Percentiles rank a stretch among this genome's conserved stretches.
Evolutionary conservation across 37 sponge, comb jelly and placozoan genomes (phyloP).

Genomic region (Crambe crambe): DNA sequence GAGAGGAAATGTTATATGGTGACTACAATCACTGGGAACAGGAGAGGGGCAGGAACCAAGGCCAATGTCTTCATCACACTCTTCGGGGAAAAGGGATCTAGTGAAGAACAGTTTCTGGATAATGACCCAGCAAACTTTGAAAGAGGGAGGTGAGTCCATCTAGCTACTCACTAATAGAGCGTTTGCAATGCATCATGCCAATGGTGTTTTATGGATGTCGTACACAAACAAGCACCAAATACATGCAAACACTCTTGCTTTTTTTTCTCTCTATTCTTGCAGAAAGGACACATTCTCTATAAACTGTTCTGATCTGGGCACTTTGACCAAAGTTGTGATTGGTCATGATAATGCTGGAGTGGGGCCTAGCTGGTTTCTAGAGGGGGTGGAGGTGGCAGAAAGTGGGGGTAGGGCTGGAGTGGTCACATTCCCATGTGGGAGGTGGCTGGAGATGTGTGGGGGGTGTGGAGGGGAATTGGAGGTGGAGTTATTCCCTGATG

Average conservation of each 20-base stretch:
- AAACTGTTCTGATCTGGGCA: conserved; percentile 25
- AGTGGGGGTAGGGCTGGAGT: conserved; percentile 43
- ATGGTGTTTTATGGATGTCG: neutral
- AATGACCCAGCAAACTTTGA: conserved; percentile 69
- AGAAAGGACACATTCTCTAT: conserved; percentile 37
- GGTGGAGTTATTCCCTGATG: conserved; percentile 27
- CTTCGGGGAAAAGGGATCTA: conserved; percentile 47
- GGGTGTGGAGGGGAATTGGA: conserved; percentile 64
- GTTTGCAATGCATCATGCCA: neutral
- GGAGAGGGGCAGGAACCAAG: conserved; percentile 82
- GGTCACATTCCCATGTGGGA: conserved; percentile 62
- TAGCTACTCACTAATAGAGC: neutral
- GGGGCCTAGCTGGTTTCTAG: conserved; percentile 76
- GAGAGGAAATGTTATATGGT: conserved; percentile 29
- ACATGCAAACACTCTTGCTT: neutral
- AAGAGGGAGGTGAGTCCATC: conserved; percentile 15
- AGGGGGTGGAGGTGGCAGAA: conserved; percentile 62
- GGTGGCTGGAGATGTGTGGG: conserved; percentile 76
- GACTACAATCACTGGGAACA: conserved; percentile 56
- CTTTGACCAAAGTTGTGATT: conserved; percentile 27
- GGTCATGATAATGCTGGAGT: conserved; percentile 78
- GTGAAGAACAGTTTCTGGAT: conserved; percentile 59
- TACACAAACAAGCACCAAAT: neutral
- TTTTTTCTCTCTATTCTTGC: neutral
- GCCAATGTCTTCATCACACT: conserved; percentile 76